Percentiles rank a stretch among this genome's conserved stretches.
These are phyloP conservation scores for Octomys mimax DNA, from an alignment of 2,797 vertebrate genomes.

Conservation along the genomic window DNA sequence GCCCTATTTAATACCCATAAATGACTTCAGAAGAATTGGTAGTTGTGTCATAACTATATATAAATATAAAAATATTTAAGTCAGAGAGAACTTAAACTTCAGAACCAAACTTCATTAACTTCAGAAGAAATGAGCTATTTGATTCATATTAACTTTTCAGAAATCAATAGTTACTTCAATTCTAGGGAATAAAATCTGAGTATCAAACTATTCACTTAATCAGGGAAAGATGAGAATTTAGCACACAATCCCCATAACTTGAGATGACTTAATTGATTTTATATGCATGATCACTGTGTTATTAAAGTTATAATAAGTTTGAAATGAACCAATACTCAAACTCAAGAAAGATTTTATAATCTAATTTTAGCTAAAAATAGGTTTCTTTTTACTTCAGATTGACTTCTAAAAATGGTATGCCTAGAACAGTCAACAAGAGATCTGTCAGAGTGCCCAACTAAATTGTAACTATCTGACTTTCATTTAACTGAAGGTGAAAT, in stretches of 20 bases:
- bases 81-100: background rate
- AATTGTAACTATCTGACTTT: background rate
- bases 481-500: background rate
- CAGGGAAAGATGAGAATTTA: background rate
- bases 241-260: background rate
- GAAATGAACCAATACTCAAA: background rate
- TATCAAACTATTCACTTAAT: conserved; percentile 39
- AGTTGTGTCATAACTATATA: background rate
- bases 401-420: background rate
- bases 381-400: background rate
- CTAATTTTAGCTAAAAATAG: background rate
- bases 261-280: conserved; percentile 47
- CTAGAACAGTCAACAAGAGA: background rate
- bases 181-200: conserved; percentile 25
- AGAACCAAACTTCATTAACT: background rate
- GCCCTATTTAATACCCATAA: background rate
- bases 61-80: background rate
- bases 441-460: background rate
- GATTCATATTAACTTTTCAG: conserved; percentile 7
- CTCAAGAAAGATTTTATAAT: background rate
- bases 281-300: background rate
- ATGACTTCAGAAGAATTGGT: background rate
- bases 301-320: background rate
- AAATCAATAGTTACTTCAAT: conserved; percentile 44
- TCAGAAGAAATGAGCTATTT: conserved; percentile 14